Base-by-base conservation (phyloP, 1,140 invertebrate species). In the Macrobrachium rosenbergii region DNA sequence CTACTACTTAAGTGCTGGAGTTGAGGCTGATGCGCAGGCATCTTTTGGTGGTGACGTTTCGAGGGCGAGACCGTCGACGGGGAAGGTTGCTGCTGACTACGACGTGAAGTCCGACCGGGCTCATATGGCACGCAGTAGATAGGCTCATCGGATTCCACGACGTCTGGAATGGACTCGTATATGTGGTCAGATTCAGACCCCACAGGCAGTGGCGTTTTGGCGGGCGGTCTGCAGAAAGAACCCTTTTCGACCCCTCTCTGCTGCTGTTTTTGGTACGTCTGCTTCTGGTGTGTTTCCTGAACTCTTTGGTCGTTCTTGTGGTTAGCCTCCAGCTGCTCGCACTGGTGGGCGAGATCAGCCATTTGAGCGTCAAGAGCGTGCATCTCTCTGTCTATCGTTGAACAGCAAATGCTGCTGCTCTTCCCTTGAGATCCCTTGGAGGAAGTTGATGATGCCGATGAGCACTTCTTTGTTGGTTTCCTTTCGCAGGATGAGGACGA, bases 121-220 rank as follows among this genome's bases (percentile, higher is more conserved):
- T 95, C 92, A 91, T 95, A 95, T 0, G 94, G 94, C n/a, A 93
- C 94, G 75, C 93, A 95, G 89, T 95, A 95, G 43, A 95, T 93
- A 0, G 94, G 94, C 83, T 95, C 94, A 75, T 90, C 90, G 0
- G 92, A 92, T 91, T 94, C 94, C 8, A 93, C 93, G 21, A 94
- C 93, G 89, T 95, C 94, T 0, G 94, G 94, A 87, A 95, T 95
- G 0, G 94, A 95, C 90, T 95, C 94, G 89, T 95, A 95, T 87
- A 95, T 95, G 90, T 95, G 94, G 88, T 95, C 94, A 19, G 87
- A 90, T 83, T 90, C 89, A 19, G 89, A 83, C 5, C 87, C 87
- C 12, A 84, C 45, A 58, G 87, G 87, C 52, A 83, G 52, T 43
- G 89, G 89, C 8, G 83, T 79, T 62, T 72, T 79, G 10, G 81